Evolutionary conservation across 2,888 invertebrate species (phyloP).

Genomic region (Synanthedon vespiformis): DNA sequence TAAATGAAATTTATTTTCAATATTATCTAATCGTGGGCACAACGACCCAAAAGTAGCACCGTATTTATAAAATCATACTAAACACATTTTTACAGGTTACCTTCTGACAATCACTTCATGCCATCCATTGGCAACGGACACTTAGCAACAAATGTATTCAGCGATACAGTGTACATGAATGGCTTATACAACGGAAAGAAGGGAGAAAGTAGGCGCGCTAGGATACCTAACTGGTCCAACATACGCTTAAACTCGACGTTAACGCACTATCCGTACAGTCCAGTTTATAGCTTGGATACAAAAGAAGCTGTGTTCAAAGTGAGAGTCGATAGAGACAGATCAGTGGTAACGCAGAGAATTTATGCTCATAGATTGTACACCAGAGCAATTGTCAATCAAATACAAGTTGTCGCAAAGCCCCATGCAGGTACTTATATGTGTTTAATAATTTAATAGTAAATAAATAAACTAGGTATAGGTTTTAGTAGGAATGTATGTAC

Average conservation of each 20-base stretch:
- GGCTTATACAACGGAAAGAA: slow-evolving; percentile 70
- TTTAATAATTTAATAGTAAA: not conserved
- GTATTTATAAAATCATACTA: too few relatives aligned
- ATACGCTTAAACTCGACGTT: slow-evolving; percentile 60
- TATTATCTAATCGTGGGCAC: too few relatives aligned
- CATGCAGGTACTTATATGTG: slow-evolving; percentile 29
- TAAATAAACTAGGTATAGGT: not conserved
- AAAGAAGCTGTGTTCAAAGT: slow-evolving; percentile 59
- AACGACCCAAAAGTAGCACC: too few relatives aligned
- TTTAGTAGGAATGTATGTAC: not conserved
- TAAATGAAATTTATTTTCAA: too few relatives aligned
- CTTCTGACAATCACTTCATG: slow-evolving; percentile 67
- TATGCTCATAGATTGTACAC: slow-evolving; percentile 62
- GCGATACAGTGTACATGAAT: slow-evolving; percentile 72
- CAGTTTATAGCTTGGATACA: slow-evolving; percentile 57
- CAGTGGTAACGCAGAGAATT: slow-evolving; percentile 57
- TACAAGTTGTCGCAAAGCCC: slow-evolving; percentile 52
- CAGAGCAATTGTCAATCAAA: slow-evolving; percentile 61
- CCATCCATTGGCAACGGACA: slow-evolving; percentile 73
- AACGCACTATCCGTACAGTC: slow-evolving; percentile 38
- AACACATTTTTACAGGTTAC: slow-evolving; percentile 55
- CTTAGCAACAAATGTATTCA: slow-evolving; percentile 69
- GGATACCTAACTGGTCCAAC: slow-evolving; percentile 73
- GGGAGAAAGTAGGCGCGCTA: slow-evolving; percentile 69
- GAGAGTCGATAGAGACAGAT: slow-evolving; percentile 53